Conservation (phyloP, 53 echinoderm and acorn worm species). For the Apostichopus leukothele region DNA sequence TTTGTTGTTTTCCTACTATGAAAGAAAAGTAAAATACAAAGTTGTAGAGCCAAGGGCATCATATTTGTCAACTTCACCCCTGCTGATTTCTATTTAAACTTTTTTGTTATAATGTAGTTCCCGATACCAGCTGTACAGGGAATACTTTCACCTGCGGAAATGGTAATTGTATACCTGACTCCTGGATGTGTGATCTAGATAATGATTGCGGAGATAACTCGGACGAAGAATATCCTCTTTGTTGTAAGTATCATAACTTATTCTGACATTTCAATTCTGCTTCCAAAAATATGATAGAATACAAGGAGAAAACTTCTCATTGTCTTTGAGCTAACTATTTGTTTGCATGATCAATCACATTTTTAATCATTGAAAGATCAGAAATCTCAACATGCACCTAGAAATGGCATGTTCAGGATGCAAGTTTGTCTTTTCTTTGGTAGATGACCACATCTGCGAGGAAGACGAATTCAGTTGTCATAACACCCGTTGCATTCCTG, state of each 20-base stretch:
- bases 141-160: constrained; percentile 59
- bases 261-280: not conserved
- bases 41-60: no score
- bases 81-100: no score
- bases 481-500: constrained; percentile 50
- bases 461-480: not conserved
- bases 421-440: not conserved
- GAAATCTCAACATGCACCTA: no score
- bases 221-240: constrained; percentile 52
- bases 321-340: no score
- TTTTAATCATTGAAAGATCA: no score
- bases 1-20: no score
- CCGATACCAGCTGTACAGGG: constrained; percentile 23
- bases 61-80: no score
- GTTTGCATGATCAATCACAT: no score
- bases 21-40: no score
- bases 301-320: no score
- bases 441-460: not conserved
- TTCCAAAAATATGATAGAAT: not conserved
- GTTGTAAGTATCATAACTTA: constrained; percentile 11
- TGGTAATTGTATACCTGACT: constrained; percentile 61
- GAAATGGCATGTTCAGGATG: no score
- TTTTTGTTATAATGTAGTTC: no score
- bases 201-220: constrained; percentile 61
- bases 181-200: constrained; percentile 65